A percentile compares a stretch with the other conserved stretches of the same genome.
Conservation (phyloP, 2,113 vertebrate genomes). For the Todiramphus saurophagus region DNA sequence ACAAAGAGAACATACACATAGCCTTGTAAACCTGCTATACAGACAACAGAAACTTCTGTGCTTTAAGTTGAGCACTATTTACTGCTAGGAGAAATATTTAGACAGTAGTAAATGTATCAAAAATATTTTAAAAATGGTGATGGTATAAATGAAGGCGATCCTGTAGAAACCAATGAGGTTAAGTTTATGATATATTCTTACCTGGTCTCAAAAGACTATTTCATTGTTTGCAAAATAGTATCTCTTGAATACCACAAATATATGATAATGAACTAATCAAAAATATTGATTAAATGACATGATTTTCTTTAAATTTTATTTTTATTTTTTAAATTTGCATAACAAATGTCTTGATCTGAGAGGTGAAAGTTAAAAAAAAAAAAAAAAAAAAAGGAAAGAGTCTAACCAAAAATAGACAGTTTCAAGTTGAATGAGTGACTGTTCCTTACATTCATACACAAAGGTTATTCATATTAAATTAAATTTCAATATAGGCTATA, state of each 20-base stretch:
- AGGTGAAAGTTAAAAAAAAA: not conserved
- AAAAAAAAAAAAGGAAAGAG: not conserved
- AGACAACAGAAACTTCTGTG: not conserved
- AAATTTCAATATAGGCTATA: not conserved
- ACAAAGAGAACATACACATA: not conserved
- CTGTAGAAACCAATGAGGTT: not conserved
- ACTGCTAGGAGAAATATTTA: not conserved
- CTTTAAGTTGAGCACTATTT: not conserved
- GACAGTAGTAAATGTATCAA: not conserved
- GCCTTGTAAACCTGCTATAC: not conserved
- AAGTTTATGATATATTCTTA: not conserved
- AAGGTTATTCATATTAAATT: not conserved
- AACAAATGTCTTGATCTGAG: not conserved
- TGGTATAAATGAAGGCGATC: not conserved
- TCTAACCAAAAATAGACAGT: not conserved
- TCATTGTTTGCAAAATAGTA: not conserved
- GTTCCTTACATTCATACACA: not conserved
- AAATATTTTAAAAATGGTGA: not conserved
- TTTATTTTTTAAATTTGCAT: not conserved
- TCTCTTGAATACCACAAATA: not conserved
- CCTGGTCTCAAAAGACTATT: not conserved
- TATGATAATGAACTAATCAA: not conserved
- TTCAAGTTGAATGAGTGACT: not conserved
- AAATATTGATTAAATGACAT: not conserved
- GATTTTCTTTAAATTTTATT: not conserved